These are phyloP conservation scores for Pachycephala philippinensis DNA, from an alignment of 2,113 vertebrate species.

Conservation along the genomic window DNA sequence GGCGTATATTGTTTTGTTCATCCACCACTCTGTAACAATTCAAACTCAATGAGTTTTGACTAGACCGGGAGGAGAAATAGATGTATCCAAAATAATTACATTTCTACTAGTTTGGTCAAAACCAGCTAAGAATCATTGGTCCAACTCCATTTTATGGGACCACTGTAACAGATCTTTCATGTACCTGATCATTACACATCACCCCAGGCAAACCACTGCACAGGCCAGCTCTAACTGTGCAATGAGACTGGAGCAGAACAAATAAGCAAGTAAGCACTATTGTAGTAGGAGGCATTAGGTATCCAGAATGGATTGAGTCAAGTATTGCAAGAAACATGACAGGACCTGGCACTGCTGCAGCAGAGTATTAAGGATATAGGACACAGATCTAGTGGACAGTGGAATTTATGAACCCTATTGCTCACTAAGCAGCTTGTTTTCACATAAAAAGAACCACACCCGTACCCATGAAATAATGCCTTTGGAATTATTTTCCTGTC, in stretches of 20 bases:
- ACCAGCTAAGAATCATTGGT: neutral
- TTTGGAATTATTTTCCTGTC: conserved; percentile 14
- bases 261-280: neutral
- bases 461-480: neutral
- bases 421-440: neutral
- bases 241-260: neutral
- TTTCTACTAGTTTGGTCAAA: neutral
- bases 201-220: neutral
- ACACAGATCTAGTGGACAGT: neutral
- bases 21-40: neutral
- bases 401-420: neutral
- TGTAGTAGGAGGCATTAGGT: neutral
- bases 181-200: neutral
- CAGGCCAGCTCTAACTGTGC: neutral
- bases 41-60: neutral
- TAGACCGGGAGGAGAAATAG: neutral
- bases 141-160: neutral
- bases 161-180: neutral
- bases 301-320: neutral
- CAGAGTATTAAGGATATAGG: neutral
- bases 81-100: neutral
- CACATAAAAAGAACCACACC: neutral
- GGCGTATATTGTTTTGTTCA: neutral
- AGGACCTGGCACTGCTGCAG: neutral
- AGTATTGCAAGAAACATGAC: neutral